Evolutionary conservation across 2,113 vertebrate genomes (phyloP).

Genomic region (Amia ocellicauda): DNA sequence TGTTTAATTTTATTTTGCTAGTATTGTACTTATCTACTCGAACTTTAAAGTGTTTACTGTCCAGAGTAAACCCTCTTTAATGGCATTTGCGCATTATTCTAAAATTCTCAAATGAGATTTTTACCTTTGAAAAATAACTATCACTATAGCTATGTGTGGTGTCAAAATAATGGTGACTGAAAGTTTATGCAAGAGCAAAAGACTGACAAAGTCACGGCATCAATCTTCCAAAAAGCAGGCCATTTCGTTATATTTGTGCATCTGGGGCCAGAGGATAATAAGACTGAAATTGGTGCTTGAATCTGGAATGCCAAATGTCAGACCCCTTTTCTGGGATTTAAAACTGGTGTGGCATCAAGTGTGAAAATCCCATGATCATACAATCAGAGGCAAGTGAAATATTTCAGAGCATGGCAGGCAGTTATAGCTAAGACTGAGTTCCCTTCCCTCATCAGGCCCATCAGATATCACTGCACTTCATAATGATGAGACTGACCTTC

Average conservation of each 20-base stretch:
- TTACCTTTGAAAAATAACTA: no score
- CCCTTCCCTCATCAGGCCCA: conserved; percentile 3
- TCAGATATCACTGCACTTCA: conserved; percentile 30
- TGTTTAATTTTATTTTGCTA: no score
- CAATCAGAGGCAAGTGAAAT: conserved; percentile 26
- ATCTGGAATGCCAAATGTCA: conserved; percentile 38
- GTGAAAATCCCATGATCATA: conserved; percentile 37
- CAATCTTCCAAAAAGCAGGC: background rate
- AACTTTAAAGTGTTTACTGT: no score
- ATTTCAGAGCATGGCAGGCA: conserved; percentile 26
- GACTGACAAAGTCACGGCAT: conserved; percentile 17
- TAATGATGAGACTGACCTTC: conserved; percentile 26
- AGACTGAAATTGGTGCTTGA: conserved; percentile 22
- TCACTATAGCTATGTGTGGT: no score
- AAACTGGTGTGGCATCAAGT: conserved; percentile 32
- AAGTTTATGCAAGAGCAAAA: no score
- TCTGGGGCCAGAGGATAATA: conserved; percentile 26
- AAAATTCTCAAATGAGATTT: no score
- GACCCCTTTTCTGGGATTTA: conserved; percentile 23
- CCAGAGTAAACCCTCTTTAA: no score
- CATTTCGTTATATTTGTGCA: conserved; percentile 8
- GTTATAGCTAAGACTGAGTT: conserved; percentile 23
- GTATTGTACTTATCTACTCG: no score
- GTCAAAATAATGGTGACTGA: no score
- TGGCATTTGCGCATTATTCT: no score